Conservation (phyloP, 1,140 invertebrate genomes). For the Magallana gigas region DNA sequence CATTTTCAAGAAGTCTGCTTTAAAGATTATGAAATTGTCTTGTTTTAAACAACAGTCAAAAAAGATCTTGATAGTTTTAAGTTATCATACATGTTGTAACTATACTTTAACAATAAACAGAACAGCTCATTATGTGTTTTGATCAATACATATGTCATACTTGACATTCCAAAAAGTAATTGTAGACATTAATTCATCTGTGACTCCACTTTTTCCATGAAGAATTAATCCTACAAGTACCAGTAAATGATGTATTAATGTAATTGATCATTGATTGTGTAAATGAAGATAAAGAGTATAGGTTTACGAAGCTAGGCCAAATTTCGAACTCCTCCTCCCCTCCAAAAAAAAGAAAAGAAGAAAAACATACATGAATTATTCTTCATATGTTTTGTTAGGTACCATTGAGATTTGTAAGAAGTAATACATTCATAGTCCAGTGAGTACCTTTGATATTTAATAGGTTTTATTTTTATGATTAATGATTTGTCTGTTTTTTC, state of each 20-base stretch:
- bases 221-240: too few species aligned
- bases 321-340: neutral
- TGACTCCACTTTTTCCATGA: neutral
- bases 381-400: neutral
- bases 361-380: neutral
- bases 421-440: neutral
- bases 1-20: neutral
- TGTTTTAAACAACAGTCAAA: too few species aligned
- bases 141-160: neutral
- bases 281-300: neutral
- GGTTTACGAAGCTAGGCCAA: neutral
- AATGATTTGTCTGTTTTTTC: conserved; percentile 24
- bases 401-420: neutral
- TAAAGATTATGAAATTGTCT: too few species aligned
- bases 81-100: neutral
- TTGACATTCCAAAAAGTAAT: neutral
- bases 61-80: neutral
- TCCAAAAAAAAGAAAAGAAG: too few species aligned
- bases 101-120: neutral
- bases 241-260: neutral
- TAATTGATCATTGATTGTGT: neutral
- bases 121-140: neutral
- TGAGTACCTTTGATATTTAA: too few species aligned
- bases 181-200: neutral
- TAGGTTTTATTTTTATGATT: too few species aligned